Percentiles rank a stretch among this genome's conserved stretches.
Conservation (phyloP, 2,113 vertebrate genomes). For the Silurus meridionalis region DNA sequence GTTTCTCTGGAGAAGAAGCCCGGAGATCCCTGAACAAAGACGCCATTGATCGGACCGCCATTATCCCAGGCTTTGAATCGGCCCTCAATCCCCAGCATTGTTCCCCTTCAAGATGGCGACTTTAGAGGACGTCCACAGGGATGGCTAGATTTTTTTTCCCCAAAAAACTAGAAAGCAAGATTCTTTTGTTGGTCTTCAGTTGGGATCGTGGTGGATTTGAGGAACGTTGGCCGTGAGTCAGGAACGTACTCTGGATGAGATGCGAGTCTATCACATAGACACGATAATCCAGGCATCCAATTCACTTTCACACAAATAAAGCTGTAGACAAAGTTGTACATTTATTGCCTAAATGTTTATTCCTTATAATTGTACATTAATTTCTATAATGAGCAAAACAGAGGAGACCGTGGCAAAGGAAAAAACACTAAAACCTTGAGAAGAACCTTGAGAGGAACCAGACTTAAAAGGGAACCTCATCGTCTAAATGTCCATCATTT, state of each 20-base stretch:
- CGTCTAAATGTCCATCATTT: too few relatives aligned
- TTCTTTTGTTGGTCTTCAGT: not conserved
- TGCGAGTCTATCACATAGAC: not conserved
- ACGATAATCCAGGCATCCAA: too few relatives aligned
- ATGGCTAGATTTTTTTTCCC: not conserved
- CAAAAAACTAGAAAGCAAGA: not conserved
- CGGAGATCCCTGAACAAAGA: slow-evolving; percentile 59
- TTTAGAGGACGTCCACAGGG: slow-evolving; percentile 2
- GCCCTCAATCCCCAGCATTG: slow-evolving; percentile 41
- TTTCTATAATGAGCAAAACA: too few relatives aligned
- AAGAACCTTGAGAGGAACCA: too few relatives aligned
- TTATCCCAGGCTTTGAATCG: slow-evolving; percentile 44
- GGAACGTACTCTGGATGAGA: not conserved
- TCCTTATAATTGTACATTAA: too few relatives aligned
- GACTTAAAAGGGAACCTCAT: too few relatives aligned
- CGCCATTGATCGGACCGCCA: slow-evolving; percentile 59
- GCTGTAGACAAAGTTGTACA: too few relatives aligned
- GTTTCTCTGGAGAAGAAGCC: slow-evolving; percentile 18
- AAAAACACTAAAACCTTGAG: too few relatives aligned
- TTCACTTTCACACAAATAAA: too few relatives aligned
- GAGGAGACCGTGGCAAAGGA: too few relatives aligned
- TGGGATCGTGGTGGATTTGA: not conserved
- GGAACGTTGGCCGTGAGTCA: not conserved
- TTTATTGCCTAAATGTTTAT: too few relatives aligned
- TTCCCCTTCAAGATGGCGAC: slow-evolving; percentile 14